A percentile compares a stretch with the other conserved stretches of the same genome.
phyloP scores from a whole-genome alignment of 1,140 invertebrate species.

The Pectinophora gossypiella region DNA sequence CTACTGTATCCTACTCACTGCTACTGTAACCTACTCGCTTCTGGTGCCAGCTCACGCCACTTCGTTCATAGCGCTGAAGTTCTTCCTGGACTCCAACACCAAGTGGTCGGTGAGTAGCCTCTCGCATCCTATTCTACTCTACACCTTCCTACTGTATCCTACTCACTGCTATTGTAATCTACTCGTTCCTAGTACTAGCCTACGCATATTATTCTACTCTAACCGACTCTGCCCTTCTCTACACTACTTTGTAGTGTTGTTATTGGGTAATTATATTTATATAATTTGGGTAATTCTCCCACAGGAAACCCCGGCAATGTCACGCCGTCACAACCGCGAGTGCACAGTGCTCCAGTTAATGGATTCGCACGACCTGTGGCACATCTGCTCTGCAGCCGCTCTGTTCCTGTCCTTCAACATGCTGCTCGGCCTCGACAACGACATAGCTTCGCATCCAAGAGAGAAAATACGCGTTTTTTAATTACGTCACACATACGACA shows the following conservation, averaged over 20 bases:
- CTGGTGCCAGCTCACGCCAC: conserved; percentile 78
- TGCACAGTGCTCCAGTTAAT: conserved; percentile 88
- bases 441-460: conserved; percentile 79
- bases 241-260: no score
- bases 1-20: no score
- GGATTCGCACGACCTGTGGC: conserved; percentile 94
- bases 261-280: no score
- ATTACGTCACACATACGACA: neutral
- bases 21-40: conserved; percentile 83
- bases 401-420: conserved; percentile 94
- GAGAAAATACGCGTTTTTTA: conserved; percentile 86
- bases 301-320: conserved; percentile 86
- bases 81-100: conserved; percentile 87
- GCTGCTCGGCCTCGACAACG: conserved; percentile 87
- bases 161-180: no score
- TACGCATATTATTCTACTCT: conserved; percentile 81
- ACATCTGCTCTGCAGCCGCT: conserved; percentile 88
- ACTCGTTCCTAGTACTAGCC: conserved; percentile 81
- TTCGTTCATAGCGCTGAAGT: conserved; percentile 83
- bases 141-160: no score
- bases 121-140: no score
- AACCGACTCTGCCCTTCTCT: no score
- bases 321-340: conserved; percentile 83
- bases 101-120: conserved; percentile 84
- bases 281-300: no score